phyloP scores from a whole-genome alignment of 2,888 invertebrate species.

The Blastobasis lacticolella region DNA sequence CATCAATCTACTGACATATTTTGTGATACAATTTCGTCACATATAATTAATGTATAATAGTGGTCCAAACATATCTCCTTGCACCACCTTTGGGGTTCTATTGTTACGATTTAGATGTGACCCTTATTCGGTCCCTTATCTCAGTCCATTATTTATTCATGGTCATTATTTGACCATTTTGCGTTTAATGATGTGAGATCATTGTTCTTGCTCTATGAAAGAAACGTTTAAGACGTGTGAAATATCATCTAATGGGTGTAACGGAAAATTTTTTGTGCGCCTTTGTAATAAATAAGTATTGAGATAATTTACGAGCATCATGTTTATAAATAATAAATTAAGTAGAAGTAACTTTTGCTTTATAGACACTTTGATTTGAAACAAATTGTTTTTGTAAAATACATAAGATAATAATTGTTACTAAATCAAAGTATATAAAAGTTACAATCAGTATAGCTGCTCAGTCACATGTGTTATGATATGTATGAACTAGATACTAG shows the following conservation, averaged over 20 bases:
- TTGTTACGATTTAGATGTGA: slow-evolving; percentile 46
- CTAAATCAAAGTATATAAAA: no score
- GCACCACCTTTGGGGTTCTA: slow-evolving; percentile 46
- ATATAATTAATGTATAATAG: slow-evolving; percentile 52
- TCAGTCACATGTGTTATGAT: no score
- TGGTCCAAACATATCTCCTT: slow-evolving; percentile 47
- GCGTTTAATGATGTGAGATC: slow-evolving; percentile 64
- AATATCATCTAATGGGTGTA: slow-evolving; percentile 59
- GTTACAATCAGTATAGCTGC: no score
- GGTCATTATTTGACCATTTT: slow-evolving; percentile 74
- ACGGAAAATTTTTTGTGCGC: slow-evolving; percentile 17
- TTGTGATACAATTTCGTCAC: slow-evolving; percentile 65
- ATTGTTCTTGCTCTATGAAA: slow-evolving; percentile 55
- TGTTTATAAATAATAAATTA: no score
- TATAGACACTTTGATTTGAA: no score
- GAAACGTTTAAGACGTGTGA: slow-evolving; percentile 53
- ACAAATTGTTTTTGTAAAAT: no score
- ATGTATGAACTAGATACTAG: no score
- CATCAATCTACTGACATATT: slow-evolving; percentile 47
- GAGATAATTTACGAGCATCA: no score
- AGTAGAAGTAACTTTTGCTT: no score
- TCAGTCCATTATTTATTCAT: slow-evolving; percentile 67
- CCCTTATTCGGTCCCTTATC: slow-evolving; percentile 48
- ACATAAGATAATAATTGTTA: no score
- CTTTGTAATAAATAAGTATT: not conserved